phyloP scores from a whole-genome alignment of 2,888 invertebrate species.

The Dromius quadrimaculatus region DNA sequence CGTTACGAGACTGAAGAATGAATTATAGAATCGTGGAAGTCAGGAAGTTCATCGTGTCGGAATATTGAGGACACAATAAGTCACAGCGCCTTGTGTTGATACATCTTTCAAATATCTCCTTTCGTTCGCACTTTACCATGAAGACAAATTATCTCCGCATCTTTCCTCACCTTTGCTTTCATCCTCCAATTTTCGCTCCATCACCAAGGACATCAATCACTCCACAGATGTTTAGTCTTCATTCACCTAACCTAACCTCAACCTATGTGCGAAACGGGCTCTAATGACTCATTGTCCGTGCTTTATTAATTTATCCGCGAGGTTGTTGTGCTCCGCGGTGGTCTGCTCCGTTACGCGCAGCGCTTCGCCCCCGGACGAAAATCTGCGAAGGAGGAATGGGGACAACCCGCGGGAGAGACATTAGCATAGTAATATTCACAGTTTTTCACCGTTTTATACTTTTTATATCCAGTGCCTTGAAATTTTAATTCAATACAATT shows the following conservation, averaged over 20 bases:
- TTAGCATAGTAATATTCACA: neutral
- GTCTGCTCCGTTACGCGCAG: neutral
- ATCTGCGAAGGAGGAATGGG: too few relatives aligned
- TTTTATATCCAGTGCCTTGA: conserved; percentile 24
- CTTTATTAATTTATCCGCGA: conserved; percentile 45
- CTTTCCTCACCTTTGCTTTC: neutral
- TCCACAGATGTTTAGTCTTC: neutral
- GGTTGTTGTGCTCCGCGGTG: conserved; percentile 36
- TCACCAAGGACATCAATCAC: neutral
- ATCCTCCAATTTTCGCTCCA: too few relatives aligned
- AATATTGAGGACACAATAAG: conserved; percentile 23
- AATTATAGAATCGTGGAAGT: conserved; percentile 21
- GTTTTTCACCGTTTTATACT: conserved; percentile 5
- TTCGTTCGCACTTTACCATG: neutral
- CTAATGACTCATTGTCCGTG: conserved; percentile 47
- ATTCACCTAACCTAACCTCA: too few relatives aligned
- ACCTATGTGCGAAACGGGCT: too few relatives aligned
- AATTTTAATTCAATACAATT: conserved; percentile 44
- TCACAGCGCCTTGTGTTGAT: neutral
- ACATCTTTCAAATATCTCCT: neutral
- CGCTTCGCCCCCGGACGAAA: too few relatives aligned
- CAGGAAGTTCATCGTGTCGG: conserved; percentile 37
- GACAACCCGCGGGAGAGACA: too few relatives aligned
- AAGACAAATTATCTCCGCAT: neutral
- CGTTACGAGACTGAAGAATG: conserved; percentile 5